These are phyloP conservation scores for Trachelus tabidus DNA, from an alignment of 2,888 invertebrate species.

Conservation along the genomic window DNA sequence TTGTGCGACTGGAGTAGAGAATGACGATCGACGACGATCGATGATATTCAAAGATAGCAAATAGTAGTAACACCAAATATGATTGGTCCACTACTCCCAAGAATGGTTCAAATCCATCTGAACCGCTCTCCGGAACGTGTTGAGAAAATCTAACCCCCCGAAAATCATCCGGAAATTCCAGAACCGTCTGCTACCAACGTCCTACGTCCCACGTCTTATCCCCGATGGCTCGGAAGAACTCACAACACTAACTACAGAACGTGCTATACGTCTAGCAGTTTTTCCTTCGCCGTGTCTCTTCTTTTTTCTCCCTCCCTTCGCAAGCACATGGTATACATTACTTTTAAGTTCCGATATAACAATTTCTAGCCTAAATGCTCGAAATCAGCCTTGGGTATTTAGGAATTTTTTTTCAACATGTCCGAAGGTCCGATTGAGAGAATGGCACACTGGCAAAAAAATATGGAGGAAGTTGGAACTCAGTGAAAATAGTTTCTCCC, in stretches of 20 bases:
- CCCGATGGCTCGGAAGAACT: neutral
- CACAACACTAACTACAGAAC: neutral
- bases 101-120: neutral
- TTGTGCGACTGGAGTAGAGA: neutral
- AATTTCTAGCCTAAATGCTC: neutral
- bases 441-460: neutral
- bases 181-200: neutral
- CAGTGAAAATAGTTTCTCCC: neutral
- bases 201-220: neutral
- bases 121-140: neutral
- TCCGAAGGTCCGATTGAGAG: neutral
- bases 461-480: neutral
- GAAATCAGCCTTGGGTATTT: neutral
- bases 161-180: neutral
- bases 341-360: neutral
- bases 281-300: neutral
- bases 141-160: neutral
- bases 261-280: neutral
- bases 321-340: neutral
- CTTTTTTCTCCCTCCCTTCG: neutral
- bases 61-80: neutral
- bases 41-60: neutral
- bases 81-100: neutral
- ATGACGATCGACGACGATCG: neutral
- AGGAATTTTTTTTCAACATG: neutral